Evolutionary conservation across 2,113 vertebrate genomes (phyloP).

Genomic region (Ceyx margarethae): DNA sequence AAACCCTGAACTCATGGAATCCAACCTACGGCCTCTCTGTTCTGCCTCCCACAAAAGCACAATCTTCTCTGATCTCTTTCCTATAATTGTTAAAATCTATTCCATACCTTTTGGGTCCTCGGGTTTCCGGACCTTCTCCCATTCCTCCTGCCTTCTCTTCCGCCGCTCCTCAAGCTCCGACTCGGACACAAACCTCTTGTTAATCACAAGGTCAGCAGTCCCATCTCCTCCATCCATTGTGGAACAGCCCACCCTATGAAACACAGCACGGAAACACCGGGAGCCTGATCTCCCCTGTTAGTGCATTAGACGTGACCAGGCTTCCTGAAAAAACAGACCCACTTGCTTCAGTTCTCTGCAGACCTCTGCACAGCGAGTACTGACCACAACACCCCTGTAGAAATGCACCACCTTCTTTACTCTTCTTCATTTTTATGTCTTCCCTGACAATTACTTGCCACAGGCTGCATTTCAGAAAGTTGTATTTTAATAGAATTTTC

Average conservation of each 20-base stretch:
- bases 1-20: neutral
- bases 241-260: conserved; percentile 27
- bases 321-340: neutral
- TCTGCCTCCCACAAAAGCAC: neutral
- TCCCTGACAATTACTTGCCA: neutral
- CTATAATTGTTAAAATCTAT: neutral
- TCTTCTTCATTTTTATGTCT: neutral
- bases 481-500: neutral
- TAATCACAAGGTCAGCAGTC: conserved; percentile 82
- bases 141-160: conserved; percentile 95
- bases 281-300: neutral
- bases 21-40: neutral
- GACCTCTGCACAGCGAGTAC: neutral
- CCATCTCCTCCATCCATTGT: conserved; percentile 81
- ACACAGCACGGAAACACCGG: neutral
- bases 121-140: conserved; percentile 96
- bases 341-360: neutral
- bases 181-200: conserved; percentile 93
- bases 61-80: neutral
- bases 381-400: neutral
- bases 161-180: conserved; percentile 89
- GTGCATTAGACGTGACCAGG: neutral
- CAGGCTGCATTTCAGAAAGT: neutral
- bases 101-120: conserved; percentile 90
- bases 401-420: neutral